Base-by-base conservation (phyloP, 2,797 vertebrate genomes). In the Nannoperca obscura region DNA sequence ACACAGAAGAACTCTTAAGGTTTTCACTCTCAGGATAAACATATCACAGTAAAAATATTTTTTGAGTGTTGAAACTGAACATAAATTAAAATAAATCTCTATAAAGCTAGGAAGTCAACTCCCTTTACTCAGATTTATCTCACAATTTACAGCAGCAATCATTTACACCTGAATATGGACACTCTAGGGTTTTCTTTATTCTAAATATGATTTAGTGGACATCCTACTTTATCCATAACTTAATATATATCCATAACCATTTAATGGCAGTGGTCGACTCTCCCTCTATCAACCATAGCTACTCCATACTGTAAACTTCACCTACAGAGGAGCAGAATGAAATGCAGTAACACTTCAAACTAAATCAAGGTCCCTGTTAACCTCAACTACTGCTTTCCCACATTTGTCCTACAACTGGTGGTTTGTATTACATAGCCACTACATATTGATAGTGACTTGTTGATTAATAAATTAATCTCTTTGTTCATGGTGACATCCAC, bases 121-220 rank as follows among this genome's bases (percentile, higher is more conserved):
- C 49, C 15, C 8, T 74, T 86, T 71, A 36, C 20, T 79, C 27
- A 61, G 46, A 78, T 59, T 52, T 42, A 70, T 52, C 69, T 69
- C 27, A 52, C 59, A 83, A 50, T 77, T 54, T 54, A 80, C 84
- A 88, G 77, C 78, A 87, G 83, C 67, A 69, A 78, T 49, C 52
- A 62, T 84, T 59, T 76, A 74, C 69, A 86, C 69, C 78, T 86
- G 76, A 84, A 85, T 61, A 59, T 54, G 24, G 63, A 61, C 62
- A 22, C 58, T 75, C 19, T 55, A 65, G 15, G 13, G 22, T 74
- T 53, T 58, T 73, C 47, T 73, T 69, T 32, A 80, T 22, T 78
- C 38, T 49, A 71, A 65, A 68, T 53, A 47, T 60, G 20, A 82
- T 67, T 79, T 42, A 66, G 49, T 62, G 10, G 11, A 72, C 17